Evolutionary conservation across 2,888 invertebrate genomes (phyloP), one percentile per base, ranked within the genome.

Genomic region (Seira ritae): DNA sequence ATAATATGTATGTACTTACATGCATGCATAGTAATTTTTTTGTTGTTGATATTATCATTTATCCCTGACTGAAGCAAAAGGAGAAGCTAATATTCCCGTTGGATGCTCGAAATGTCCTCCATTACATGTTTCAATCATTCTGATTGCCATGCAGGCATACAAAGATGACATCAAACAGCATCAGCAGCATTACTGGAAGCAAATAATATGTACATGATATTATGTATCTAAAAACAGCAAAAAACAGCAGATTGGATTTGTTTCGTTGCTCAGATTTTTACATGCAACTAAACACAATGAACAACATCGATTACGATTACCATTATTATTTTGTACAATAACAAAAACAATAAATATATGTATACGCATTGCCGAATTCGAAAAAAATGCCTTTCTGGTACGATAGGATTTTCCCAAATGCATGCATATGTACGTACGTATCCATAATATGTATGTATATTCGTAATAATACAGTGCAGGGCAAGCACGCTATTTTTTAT

Each of bases 1-100:
- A 37, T 31, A n/a, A 2, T 68, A 1, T 65, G 65, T 3, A 22
- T 20, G 12, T 65, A 22, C n/a, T n/a, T n/a, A n/a, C n/a, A n/a
- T n/a, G n/a, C n/a, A n/a, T n/a, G n/a, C n/a, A n/a, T n/a, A n/a
- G n/a, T n/a, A n/a, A n/a, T n/a, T n/a, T n/a, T n/a, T n/a, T n/a
- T n/a, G n/a, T n/a, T n/a, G n/a, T n/a, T n/a, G n/a, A n/a, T n/a
- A n/a, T n/a, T n/a, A n/a, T n/a, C n/a, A n/a, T n/a, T n/a, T n/a
- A n/a, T 65, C 22, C 22, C n/a, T 55, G 3, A 1, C 20, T 19
- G 22, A 65, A 3, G 22, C 22, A 19, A 65, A 4, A 6, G 10
- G 65, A 12, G 70, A 75, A 81, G 75, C 50, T 71, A 75, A 81
- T 81, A 75, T 70, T 75, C 80, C 80, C 75, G 65, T 75, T 75